These are phyloP conservation scores for Hetaerina titia DNA, from an alignment of 2,888 invertebrate genomes.

Conservation along the genomic window DNA sequence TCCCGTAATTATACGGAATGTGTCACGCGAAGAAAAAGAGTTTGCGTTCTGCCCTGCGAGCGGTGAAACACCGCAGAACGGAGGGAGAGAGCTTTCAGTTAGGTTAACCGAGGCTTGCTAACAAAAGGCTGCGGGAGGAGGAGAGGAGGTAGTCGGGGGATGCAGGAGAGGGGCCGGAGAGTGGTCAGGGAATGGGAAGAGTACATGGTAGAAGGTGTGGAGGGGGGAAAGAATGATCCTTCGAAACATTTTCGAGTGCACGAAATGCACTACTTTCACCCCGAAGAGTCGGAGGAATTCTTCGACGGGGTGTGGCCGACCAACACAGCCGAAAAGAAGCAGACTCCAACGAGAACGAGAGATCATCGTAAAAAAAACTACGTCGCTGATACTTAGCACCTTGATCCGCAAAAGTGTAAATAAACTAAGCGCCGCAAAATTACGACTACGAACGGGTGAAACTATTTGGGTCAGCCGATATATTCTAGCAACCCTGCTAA, in stretches of 20 bases:
- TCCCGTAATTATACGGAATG: not conserved
- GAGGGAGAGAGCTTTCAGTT: not conserved
- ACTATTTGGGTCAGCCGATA: too few relatives aligned
- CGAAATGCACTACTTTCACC: not conserved
- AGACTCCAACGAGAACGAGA: too few relatives aligned
- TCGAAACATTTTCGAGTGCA: not conserved
- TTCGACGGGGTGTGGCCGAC: not conserved
- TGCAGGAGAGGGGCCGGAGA: not conserved
- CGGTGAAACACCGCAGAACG: not conserved
- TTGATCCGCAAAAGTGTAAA: too few relatives aligned
- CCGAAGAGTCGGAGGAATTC: not conserved
- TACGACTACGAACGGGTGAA: too few relatives aligned
- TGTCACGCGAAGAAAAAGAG: constrained; percentile 1
- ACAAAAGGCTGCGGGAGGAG: not conserved
- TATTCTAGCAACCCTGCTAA: too few relatives aligned
- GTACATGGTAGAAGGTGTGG: not conserved
- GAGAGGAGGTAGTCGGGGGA: not conserved
- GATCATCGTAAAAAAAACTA: too few relatives aligned
- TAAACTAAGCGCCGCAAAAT: too few relatives aligned
- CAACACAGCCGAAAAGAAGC: not conserved
- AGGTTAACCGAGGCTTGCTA: not conserved
- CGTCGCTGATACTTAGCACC: too few relatives aligned
- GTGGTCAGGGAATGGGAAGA: not conserved
- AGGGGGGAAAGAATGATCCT: not conserved
- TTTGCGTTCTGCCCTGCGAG: not conserved